Evolutionary conservation across 2,113 vertebrate genomes (phyloP), one percentile per base, ranked within the genome.

Genomic region (Martes martes): DNA sequence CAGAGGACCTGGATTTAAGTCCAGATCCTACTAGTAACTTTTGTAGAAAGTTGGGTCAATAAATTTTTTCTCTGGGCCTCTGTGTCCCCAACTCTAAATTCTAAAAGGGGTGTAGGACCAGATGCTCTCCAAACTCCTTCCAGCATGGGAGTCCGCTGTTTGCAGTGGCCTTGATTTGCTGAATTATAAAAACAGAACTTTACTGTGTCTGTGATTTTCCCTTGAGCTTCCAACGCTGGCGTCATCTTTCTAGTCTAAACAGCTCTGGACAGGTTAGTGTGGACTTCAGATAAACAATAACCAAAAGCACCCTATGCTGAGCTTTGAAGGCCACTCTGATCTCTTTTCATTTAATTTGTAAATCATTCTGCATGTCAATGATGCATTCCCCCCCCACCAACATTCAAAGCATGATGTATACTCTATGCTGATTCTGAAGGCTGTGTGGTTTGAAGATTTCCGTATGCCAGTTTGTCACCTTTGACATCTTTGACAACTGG

Each of bases 41-140:
- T 52, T 39, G 16, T 50, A 74, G 61, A 39, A 74, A 76, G 7
- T 89, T 63, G 14, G 84, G 14, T 55, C 76, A 57, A 36, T 59
- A 31, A 36, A 63, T 36, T n/a, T 76, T 31, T 23, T 91, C 47
- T 36, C 24, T 57, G n/a, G 23, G 39, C 4, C 59, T 92, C 31
- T 13, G 4, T 85, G 69, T 94, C 39, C n/a, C 16, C 39, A 59
- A 47, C 33, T 74, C 24, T 85, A 81, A 94, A 76, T 36, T 69
- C 18, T 19, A 65, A n/a, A 93, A 79, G 7, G 28, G 0, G 0
- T 39, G 0, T 13, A 5, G 13, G 8, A 36, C 11, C 42, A 74
- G 13, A 4, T 26, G 18, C 6, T 74, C 26, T 33, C 21, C 42
- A 52, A 76, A 16, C 2, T 11, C 23, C 18, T 71, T 73, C 84